Conservation (phyloP, 2,888 invertebrate genomes). For the Aleiodes leptofemur region DNA sequence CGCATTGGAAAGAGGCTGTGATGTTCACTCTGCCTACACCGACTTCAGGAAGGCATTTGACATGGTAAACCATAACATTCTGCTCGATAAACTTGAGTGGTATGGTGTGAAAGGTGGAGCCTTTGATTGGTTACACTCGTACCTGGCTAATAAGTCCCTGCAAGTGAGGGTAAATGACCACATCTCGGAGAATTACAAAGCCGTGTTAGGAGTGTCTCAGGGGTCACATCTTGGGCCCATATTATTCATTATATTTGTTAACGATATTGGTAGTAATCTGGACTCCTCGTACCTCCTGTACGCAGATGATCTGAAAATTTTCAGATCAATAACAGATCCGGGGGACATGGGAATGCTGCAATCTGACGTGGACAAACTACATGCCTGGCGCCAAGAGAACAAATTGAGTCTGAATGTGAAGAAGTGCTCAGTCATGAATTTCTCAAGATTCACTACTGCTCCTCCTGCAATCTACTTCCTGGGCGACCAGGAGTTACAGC, state of each 20-base stretch:
- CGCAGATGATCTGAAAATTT: too few relatives aligned
- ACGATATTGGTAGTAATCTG: neutral
- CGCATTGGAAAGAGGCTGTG: neutral
- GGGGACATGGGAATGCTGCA: neutral
- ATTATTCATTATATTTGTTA: conserved; percentile 16
- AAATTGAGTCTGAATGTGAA: neutral
- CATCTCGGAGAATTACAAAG: neutral
- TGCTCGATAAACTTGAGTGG: conserved; percentile 25
- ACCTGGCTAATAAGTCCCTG: neutral
- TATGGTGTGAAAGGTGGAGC: neutral
- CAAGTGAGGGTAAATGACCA: neutral
- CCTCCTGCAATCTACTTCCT: neutral
- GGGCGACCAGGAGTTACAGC: neutral
- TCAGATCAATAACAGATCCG: too few relatives aligned
- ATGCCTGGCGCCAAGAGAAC: neutral
- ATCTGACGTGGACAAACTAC: neutral
- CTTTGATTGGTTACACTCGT: neutral
- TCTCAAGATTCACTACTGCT: neutral
- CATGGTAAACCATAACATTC: neutral
- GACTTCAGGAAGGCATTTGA: too few relatives aligned
- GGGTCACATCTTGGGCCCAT: conserved; percentile 29
- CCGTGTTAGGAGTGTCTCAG: conserved; percentile 32
- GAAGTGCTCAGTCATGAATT: neutral
- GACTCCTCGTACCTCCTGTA: too few relatives aligned
- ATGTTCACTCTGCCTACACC: conserved; percentile 29